Evolutionary conservation across 2,888 invertebrate species (phyloP).

Genomic region (Nomada goodeniana): DNA sequence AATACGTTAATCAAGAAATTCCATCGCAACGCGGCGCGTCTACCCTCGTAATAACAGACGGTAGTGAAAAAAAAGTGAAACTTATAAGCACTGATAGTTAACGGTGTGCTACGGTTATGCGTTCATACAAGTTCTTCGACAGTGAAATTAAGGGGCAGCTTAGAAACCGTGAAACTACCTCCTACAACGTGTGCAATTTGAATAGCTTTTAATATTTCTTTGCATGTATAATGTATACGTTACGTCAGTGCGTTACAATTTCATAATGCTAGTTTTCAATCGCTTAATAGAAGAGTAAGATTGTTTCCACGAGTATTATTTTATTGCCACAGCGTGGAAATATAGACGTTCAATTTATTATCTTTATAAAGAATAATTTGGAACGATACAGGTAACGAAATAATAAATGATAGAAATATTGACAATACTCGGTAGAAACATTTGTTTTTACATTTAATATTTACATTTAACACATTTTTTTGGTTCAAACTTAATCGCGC

Average conservation of each 20-base stretch:
- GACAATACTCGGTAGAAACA: too few species aligned
- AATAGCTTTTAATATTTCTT: constrained; percentile 4
- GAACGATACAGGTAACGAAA: too few species aligned
- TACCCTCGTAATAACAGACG: constrained; percentile 18
- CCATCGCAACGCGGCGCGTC: constrained; percentile 3
- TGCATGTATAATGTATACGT: not conserved
- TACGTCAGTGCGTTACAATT: not conserved
- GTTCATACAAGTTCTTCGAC: constrained; percentile 35
- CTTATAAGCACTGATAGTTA: constrained; percentile 51
- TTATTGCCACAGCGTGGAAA: too few species aligned
- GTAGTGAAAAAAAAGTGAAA: constrained; percentile 66
- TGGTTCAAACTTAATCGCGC: too few species aligned
- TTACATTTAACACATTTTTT: too few species aligned
- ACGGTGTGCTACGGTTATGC: constrained; percentile 53
- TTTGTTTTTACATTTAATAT: too few species aligned
- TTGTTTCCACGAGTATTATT: too few species aligned
- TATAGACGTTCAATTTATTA: too few species aligned
- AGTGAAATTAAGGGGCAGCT: constrained; percentile 24
- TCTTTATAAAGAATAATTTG: too few species aligned
- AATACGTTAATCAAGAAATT: constrained; percentile 30
- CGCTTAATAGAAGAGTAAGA: too few species aligned
- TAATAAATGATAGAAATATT: too few species aligned
- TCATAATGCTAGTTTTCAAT: not conserved
- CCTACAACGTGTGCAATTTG: constrained; percentile 6
- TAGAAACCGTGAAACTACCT: constrained; percentile 45